Evolutionary conservation across 2,113 vertebrate genomes (phyloP).

Genomic region (Pollachius pollachius): DNA sequence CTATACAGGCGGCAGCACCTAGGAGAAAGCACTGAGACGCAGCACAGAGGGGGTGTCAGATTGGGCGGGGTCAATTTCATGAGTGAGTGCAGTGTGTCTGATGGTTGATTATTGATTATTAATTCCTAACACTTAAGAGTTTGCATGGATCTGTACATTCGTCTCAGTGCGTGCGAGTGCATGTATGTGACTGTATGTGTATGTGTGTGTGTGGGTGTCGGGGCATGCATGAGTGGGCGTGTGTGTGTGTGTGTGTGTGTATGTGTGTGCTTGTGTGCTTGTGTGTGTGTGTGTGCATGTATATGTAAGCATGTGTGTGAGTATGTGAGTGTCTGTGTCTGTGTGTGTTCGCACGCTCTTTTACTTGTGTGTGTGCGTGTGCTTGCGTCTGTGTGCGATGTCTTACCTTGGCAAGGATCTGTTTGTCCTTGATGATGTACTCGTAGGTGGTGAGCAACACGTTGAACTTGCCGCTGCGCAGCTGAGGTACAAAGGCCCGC

Average conservation of each 20-base stretch:
- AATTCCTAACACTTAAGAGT: neutral
- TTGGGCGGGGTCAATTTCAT: conserved; percentile 22
- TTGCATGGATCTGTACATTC: neutral
- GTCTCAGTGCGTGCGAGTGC: conserved; percentile 2
- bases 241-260: too few species aligned
- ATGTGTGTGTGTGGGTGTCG: too few species aligned
- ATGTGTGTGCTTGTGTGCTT: neutral
- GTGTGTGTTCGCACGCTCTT: too few species aligned
- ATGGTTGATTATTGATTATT: too few species aligned
- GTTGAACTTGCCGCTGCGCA: conserved; percentile 95
- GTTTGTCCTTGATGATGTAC: conserved; percentile 98
- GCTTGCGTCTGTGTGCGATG: neutral
- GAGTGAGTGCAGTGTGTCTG: too few species aligned
- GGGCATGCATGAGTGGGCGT: too few species aligned
- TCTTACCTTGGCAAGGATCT: conserved; percentile 93
- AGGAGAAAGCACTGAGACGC: conserved; percentile 46
- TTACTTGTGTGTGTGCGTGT: neutral
- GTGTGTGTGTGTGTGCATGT: too few species aligned
- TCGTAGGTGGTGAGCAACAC: conserved; percentile 94
- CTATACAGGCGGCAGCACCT: conserved; percentile 44
- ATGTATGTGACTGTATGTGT: too few species aligned
- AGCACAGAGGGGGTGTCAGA: conserved; percentile 49
- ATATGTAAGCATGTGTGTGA: too few species aligned
- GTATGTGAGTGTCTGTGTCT: too few species aligned
- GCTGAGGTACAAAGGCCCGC: conserved; percentile 88